Percentiles rank a stretch among this genome's conserved stretches.
These are phyloP conservation scores for Leptobrachium ailaonicum DNA, from an alignment of 2,113 vertebrate genomes.

Conservation along the genomic window DNA sequence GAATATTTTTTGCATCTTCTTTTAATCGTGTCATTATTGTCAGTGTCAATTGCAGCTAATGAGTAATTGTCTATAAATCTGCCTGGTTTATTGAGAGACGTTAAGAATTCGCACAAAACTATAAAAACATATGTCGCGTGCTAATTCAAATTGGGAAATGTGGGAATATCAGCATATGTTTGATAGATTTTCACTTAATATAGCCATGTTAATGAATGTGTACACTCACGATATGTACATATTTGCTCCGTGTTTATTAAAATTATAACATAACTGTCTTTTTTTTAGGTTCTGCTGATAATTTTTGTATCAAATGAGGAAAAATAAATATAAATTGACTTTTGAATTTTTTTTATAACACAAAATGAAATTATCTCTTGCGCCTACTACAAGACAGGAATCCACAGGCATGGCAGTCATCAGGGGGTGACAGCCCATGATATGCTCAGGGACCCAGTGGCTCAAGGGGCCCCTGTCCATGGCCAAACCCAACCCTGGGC, in stretches of 20 bases:
- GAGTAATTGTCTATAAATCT: neutral
- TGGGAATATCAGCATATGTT: conserved; percentile 31
- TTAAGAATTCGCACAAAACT: conserved; percentile 15
- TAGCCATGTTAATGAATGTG: conserved; percentile 29
- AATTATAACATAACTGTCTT: neutral
- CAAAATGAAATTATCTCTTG: too few relatives aligned
- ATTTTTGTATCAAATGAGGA: neutral
- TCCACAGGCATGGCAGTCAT: too few relatives aligned
- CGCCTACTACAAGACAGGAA: too few relatives aligned
- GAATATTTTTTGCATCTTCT: too few relatives aligned
- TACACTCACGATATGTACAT: conserved; percentile 5
- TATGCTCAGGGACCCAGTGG: too few relatives aligned
- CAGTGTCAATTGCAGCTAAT: neutral
- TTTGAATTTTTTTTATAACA: too few relatives aligned
- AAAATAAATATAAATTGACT: neutral
- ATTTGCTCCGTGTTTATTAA: neutral
- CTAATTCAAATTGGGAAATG: conserved; percentile 17
- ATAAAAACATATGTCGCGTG: conserved; percentile 38
- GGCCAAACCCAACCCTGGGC: too few relatives aligned
- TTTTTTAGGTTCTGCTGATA: neutral
- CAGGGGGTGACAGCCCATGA: too few relatives aligned
- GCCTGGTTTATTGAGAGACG: conserved; percentile 7
- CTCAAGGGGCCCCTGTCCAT: too few relatives aligned
- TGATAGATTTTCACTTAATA: conserved; percentile 3
- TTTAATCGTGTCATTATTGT: too few relatives aligned